phyloP scores from a whole-genome alignment of 2,888 invertebrate species.

The Cephus pygmeus region DNA sequence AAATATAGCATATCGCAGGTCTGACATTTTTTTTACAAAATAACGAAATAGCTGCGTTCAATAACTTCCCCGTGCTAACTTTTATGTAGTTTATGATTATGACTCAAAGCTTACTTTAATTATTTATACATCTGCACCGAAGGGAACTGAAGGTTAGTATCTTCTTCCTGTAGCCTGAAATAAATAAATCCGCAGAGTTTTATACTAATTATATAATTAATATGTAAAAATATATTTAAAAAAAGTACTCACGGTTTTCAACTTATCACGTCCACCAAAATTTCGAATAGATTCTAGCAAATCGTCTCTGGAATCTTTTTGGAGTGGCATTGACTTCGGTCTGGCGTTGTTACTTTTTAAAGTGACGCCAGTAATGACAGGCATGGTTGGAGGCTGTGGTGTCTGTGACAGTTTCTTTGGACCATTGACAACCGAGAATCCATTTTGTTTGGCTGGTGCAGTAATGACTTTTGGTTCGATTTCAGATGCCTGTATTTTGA shows the following conservation, averaged over 20 bases:
- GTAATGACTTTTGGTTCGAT: constrained; percentile 18
- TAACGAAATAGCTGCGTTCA: not conserved
- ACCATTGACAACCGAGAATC: constrained; percentile 8
- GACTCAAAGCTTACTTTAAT: constrained; percentile 17
- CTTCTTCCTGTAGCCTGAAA: constrained; percentile 7
- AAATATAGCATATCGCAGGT: not conserved
- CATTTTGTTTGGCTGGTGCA: constrained; percentile 5
- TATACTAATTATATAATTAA: not conserved
- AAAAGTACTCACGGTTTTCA: constrained; percentile 48
- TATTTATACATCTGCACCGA: constrained; percentile 23
- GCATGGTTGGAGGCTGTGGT: constrained; percentile 57
- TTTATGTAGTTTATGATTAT: constrained; percentile 16
- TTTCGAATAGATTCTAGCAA: constrained; percentile 78
- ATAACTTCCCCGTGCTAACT: constrained; percentile 11
- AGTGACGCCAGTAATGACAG: constrained; percentile 61
- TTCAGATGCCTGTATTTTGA: constrained; percentile 32
- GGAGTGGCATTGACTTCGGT: constrained; percentile 45
- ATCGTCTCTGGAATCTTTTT: constrained; percentile 73
- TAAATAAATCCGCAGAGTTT: not conserved
- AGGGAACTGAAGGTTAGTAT: not conserved
- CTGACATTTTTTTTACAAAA: not conserved
- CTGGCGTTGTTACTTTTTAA: constrained; percentile 52
- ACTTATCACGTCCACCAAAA: constrained; percentile 69
- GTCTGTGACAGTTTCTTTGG: constrained; percentile 21
- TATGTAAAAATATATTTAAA: not conserved